A percentile compares a stretch with the other conserved stretches of the same genome.
Evolutionary conservation across 2,888 invertebrate genomes (phyloP).

Genomic region (Apamea sordens): DNA sequence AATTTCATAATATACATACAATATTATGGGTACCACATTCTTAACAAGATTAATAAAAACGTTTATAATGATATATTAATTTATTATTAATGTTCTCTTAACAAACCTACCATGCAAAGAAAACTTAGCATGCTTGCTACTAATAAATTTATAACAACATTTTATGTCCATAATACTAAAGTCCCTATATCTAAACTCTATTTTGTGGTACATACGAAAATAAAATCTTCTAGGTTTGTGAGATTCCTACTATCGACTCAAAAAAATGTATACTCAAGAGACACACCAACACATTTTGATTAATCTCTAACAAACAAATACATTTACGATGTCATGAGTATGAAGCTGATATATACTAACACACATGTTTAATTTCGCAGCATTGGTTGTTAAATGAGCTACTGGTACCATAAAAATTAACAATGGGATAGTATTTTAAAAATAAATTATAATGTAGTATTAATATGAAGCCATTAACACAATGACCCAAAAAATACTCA

Average conservation of each 20-base stretch:
- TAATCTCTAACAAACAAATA: slow-evolving; percentile 66
- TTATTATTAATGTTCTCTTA: slow-evolving; percentile 79
- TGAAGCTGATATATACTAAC: slow-evolving; percentile 66
- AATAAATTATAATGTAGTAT: slow-evolving; percentile 39
- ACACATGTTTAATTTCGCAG: slow-evolving; percentile 32
- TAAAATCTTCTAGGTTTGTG: slow-evolving; percentile 76
- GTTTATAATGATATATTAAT: slow-evolving; percentile 82
- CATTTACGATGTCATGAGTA: slow-evolving; percentile 66
- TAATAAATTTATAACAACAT: slow-evolving; percentile 84
- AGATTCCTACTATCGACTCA: slow-evolving; percentile 75
- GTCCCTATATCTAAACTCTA: slow-evolving; percentile 77
- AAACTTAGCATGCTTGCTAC: slow-evolving; percentile 83
- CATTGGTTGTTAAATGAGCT: slow-evolving; percentile 30
- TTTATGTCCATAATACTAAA: slow-evolving; percentile 84
- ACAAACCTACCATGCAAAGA: slow-evolving; percentile 86
- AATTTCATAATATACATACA: slow-evolving; percentile 86
- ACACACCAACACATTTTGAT: slow-evolving; percentile 63
- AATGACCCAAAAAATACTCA: slow-evolving; percentile 32
- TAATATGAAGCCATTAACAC: slow-evolving; percentile 27
- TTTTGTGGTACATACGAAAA: slow-evolving; percentile 75
- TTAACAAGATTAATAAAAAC: slow-evolving; percentile 81
- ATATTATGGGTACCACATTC: slow-evolving; percentile 78
- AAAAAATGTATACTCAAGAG: slow-evolving; percentile 65
- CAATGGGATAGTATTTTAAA: slow-evolving; percentile 33
- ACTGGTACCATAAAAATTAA: slow-evolving; percentile 41